Evolutionary conservation across 1,140 invertebrate genomes (phyloP).

Genomic region (Anagrus nilaparvatae): DNA sequence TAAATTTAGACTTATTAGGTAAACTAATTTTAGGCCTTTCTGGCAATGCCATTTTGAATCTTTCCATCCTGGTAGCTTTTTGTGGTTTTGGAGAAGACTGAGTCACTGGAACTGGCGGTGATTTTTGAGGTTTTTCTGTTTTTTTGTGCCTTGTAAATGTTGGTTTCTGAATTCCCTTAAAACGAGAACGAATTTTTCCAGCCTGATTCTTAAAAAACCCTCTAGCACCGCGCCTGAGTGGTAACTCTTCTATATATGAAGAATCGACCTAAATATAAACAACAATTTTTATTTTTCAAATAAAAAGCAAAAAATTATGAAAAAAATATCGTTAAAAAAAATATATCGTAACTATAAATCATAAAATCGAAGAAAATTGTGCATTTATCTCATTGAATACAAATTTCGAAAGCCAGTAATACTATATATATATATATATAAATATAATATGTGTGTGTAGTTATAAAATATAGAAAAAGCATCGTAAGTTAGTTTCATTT

Average conservation of each 20-base stretch:
- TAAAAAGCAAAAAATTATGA: no score
- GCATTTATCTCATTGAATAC: no score
- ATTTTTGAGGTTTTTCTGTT: conserved; percentile 15
- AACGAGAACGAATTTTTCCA: conserved; percentile 32
- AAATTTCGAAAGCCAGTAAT: no score
- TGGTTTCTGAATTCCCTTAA: conserved; percentile 34
- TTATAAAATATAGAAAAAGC: no score
- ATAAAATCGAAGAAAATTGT: no score
- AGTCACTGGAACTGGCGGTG: conserved; percentile 16
- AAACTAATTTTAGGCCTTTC: conserved; percentile 46
- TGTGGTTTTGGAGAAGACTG: conserved; percentile 23
- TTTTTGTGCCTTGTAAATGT: conserved; percentile 24
- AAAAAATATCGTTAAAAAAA: no score
- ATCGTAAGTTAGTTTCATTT: no score
- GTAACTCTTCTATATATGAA: conserved; percentile 51
- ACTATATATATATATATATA: no score
- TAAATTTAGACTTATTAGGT: conserved; percentile 49
- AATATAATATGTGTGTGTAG: no score
- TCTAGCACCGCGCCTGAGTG: conserved; percentile 42
- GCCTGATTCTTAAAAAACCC: conserved; percentile 36
- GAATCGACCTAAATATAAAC: conserved; percentile 50
- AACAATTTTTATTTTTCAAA: no score
- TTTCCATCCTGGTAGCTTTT: conserved; percentile 31
- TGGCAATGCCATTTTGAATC: conserved; percentile 39
- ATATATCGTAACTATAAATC: no score